A percentile compares a stretch with the other conserved stretches of the same genome.
These are phyloP conservation scores for Nothobranchius kuhntae DNA, from an alignment of 2,113 vertebrate genomes.

Conservation along the genomic window DNA sequence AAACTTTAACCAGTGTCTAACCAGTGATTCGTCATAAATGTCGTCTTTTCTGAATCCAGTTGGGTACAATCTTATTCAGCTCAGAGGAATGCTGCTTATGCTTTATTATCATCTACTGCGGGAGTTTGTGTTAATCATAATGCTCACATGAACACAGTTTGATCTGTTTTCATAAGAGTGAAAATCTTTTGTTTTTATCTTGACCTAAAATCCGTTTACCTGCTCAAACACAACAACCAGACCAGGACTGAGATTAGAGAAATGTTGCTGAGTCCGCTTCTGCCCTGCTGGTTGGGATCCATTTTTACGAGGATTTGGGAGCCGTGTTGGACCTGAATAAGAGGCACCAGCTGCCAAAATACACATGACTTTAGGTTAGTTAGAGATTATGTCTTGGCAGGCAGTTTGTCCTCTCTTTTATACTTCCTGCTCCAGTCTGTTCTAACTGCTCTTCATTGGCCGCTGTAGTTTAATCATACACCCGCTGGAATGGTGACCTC, in stretches of 20 bases:
- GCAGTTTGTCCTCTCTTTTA: constrained; percentile 23
- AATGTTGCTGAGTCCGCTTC: not conserved
- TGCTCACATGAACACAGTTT: no score
- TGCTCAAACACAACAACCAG: constrained; percentile 27
- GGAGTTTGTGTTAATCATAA: no score
- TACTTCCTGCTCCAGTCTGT: not conserved
- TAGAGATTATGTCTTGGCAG: not conserved
- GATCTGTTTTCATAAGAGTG: no score
- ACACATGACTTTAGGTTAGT: constrained; percentile 33
- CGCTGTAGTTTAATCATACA: not conserved
- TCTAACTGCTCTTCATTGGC: not conserved
- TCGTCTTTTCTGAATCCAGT: no score
- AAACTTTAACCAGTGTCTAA: no score
- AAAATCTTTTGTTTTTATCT: no score
- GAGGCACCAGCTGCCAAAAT: constrained; percentile 33
- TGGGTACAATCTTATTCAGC: no score
- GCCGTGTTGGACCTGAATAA: not conserved
- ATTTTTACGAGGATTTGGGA: constrained; percentile 37
- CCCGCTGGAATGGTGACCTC: no score
- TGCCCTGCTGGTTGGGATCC: constrained; percentile 6
- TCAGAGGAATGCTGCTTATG: no score
- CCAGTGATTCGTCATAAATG: no score
- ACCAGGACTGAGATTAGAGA: constrained; percentile 29
- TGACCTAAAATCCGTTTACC: not conserved
- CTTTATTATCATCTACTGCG: no score